Evolutionary conservation across 2,888 invertebrate genomes (phyloP).

Genomic region (Cyaniris semiargus): DNA sequence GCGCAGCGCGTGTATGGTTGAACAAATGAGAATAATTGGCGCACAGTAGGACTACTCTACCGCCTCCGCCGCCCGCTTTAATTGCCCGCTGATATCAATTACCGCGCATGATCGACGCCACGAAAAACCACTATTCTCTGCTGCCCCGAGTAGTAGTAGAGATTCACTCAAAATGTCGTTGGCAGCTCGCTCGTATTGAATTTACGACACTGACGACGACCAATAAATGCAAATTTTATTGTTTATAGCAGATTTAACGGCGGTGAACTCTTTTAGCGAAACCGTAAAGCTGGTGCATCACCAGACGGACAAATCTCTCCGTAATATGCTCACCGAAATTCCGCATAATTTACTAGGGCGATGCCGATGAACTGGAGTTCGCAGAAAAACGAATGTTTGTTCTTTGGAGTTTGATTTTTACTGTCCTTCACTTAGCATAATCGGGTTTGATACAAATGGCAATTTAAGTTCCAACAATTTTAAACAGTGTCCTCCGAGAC

Average conservation of each 20-base stretch:
- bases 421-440: background rate
- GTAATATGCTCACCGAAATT: conserved; percentile 27
- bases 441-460: conserved; percentile 8
- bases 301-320: conserved; percentile 55
- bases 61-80: conserved; percentile 61
- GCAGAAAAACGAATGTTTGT: background rate
- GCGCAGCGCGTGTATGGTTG: conserved; percentile 56
- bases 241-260: conserved; percentile 77
- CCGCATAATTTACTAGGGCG: conserved; percentile 6
- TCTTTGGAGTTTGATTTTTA: background rate
- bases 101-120: conserved; percentile 65
- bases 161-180: conserved; percentile 76
- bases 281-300: conserved; percentile 65
- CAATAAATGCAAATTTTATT: conserved; percentile 81
- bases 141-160: conserved; percentile 60
- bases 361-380: background rate
- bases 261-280: conserved; percentile 74
- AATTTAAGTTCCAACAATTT: conserved; percentile 16
- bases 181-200: conserved; percentile 69
- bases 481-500: background rate
- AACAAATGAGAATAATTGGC: conserved; percentile 71
- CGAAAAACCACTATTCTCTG: conserved; percentile 58
- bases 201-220: conserved; percentile 74
- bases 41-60: conserved; percentile 53
- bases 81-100: conserved; percentile 75